Conservation (phyloP, 2,797 vertebrate genomes). For the Kryptopterus vitreolus region DNA sequence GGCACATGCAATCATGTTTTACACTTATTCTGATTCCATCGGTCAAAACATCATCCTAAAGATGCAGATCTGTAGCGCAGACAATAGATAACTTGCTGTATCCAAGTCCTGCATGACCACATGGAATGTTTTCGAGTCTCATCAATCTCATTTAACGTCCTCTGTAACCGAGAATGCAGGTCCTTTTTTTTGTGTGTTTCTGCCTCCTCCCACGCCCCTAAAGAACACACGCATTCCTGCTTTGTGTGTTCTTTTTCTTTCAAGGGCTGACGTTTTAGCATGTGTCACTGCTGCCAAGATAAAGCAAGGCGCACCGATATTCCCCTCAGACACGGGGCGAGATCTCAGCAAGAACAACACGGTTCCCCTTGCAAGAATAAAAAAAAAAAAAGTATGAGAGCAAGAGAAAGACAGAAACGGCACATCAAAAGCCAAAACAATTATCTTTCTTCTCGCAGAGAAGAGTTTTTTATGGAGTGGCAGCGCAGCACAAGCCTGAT, state of each 20-base stretch:
- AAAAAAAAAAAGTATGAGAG: background rate
- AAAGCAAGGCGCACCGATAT: slow-evolving; percentile 64
- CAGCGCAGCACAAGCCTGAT: background rate
- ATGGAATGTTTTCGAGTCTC: slow-evolving; percentile 36
- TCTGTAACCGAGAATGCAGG: slow-evolving; percentile 34
- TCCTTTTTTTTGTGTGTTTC: too few relatives aligned
- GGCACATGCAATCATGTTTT: slow-evolving; percentile 34
- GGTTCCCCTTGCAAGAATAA: slow-evolving; percentile 49
- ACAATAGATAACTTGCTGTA: background rate
- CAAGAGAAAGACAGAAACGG: slow-evolving; percentile 8
- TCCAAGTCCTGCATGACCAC: slow-evolving; percentile 36
- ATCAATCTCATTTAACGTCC: slow-evolving; percentile 43
- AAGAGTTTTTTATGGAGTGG: slow-evolving; percentile 25
- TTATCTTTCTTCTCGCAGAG: slow-evolving; percentile 15
- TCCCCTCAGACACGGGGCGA: slow-evolving; percentile 54
- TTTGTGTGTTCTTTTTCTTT: slow-evolving; percentile 57
- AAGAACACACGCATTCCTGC: slow-evolving; percentile 51
- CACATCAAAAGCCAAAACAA: background rate
- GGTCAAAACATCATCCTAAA: background rate
- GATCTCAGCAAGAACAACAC: slow-evolving; percentile 49
- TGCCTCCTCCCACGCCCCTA: slow-evolving; percentile 4
- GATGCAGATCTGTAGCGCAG: background rate
- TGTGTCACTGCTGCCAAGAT: slow-evolving; percentile 58
- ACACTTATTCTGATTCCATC: slow-evolving; percentile 4
- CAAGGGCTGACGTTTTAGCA: slow-evolving; percentile 28